Percentiles rank a stretch among this genome's conserved stretches.
These are phyloP conservation scores for Ceraclea dissimilis DNA, from an alignment of 2,888 invertebrate genomes.

Conservation along the genomic window DNA sequence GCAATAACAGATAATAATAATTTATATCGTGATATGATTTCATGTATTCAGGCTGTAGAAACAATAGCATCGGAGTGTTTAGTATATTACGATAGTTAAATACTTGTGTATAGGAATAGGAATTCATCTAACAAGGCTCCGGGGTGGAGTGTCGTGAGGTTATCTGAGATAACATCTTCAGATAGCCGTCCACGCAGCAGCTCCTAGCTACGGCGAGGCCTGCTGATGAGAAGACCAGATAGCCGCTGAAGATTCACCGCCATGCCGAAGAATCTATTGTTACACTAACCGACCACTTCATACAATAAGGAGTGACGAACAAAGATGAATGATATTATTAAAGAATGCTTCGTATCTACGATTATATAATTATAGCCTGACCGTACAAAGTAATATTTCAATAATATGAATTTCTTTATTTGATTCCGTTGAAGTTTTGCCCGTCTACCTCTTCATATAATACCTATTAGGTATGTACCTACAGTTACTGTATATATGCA, in stretches of 20 bases:
- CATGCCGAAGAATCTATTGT: slow-evolving; percentile 9
- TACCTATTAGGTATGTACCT: too few species aligned
- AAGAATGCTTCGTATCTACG: too few species aligned
- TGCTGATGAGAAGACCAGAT: slow-evolving; percentile 7
- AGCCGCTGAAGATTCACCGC: slow-evolving; percentile 7
- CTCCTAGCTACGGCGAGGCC: slow-evolving; percentile 2
- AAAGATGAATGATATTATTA: too few species aligned
- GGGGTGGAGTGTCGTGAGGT: slow-evolving; percentile 3
- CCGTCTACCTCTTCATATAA: too few species aligned
- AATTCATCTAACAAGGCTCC: slow-evolving; percentile 15
- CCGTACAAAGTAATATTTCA: too few species aligned
- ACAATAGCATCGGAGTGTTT: slow-evolving; percentile 5
- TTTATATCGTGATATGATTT: too few species aligned
- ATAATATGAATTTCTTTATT: too few species aligned
- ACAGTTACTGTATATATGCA: too few species aligned
- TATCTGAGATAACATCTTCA: slow-evolving; percentile 12
- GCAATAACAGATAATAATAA: too few species aligned
- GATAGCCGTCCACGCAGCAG: slow-evolving; percentile 14
- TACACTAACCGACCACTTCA: neutral
- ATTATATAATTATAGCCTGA: too few species aligned
- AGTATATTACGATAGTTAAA: neutral
- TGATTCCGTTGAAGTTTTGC: too few species aligned
- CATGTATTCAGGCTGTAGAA: neutral
- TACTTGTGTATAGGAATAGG: neutral
- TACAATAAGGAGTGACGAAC: too few species aligned